Conservation (phyloP, 2,113 vertebrate species). For the Pampusana beccarii region DNA sequence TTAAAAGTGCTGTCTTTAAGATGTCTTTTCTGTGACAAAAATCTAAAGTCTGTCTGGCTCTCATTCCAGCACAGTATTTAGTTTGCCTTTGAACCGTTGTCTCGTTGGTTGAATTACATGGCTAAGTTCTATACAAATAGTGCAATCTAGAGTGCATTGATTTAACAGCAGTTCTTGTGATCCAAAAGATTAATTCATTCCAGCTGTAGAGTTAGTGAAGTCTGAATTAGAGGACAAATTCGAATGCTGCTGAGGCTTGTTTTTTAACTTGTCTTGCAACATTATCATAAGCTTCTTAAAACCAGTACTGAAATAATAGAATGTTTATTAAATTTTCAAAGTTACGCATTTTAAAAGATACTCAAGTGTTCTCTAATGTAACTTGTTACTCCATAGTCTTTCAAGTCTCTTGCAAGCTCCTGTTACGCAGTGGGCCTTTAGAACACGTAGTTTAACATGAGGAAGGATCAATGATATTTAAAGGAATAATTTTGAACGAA, state of each 20-base stretch:
- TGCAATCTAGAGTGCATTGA: not conserved
- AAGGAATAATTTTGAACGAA: not conserved
- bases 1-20: not conserved
- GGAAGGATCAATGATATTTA: not conserved
- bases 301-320: not conserved
- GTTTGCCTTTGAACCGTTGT: not conserved
- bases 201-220: not conserved
- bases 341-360: not conserved
- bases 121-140: not conserved
- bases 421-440: not conserved
- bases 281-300: not conserved
- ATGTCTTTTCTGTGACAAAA: not conserved
- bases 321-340: not conserved
- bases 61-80: not conserved
- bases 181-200: constrained; percentile 1
- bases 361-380: not conserved
- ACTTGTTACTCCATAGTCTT: not conserved
- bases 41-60: not conserved
- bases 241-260: not conserved
- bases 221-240: not conserved
- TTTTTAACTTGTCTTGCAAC: not conserved
- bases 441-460: not conserved
- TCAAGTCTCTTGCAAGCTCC: not conserved
- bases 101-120: not conserved
- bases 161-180: not conserved